These are phyloP conservation scores for Pontoporia blainvillei DNA, from an alignment of 2,113 vertebrate genomes.

Conservation along the genomic window DNA sequence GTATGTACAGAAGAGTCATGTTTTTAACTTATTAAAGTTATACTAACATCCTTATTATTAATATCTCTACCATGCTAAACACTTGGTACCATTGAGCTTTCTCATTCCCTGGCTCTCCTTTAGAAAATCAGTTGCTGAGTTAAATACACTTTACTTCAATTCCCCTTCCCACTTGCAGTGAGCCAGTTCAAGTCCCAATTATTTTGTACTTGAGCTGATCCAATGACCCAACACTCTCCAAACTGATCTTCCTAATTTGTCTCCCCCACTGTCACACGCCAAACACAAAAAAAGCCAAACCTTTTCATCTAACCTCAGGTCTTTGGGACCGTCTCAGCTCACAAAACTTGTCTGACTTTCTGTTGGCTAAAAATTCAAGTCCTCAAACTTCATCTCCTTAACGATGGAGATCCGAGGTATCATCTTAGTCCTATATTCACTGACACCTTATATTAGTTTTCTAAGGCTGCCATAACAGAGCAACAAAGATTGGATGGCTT, in stretches of 20 bases:
- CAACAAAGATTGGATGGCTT: background rate
- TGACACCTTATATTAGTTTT: background rate
- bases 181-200: background rate
- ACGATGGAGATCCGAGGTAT: background rate
- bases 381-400: background rate
- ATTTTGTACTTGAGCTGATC: background rate
- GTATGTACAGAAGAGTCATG: background rate
- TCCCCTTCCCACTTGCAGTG: background rate
- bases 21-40: conserved; percentile 17
- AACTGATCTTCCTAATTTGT: background rate
- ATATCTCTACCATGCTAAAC: background rate
- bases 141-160: background rate
- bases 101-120: background rate
- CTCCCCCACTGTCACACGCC: background rate
- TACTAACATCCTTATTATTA: background rate
- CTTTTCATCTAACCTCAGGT: background rate
- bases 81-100: background rate
- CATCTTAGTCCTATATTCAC: background rate
- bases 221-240: background rate
- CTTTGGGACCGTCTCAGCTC: background rate
- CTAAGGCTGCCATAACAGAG: background rate
- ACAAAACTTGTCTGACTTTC: background rate
- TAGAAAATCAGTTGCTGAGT: background rate
- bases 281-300: background rate
- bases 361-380: background rate